Evolutionary conservation across 2,113 vertebrate species (phyloP).

Genomic region (cat (Felis catus)): DNA sequence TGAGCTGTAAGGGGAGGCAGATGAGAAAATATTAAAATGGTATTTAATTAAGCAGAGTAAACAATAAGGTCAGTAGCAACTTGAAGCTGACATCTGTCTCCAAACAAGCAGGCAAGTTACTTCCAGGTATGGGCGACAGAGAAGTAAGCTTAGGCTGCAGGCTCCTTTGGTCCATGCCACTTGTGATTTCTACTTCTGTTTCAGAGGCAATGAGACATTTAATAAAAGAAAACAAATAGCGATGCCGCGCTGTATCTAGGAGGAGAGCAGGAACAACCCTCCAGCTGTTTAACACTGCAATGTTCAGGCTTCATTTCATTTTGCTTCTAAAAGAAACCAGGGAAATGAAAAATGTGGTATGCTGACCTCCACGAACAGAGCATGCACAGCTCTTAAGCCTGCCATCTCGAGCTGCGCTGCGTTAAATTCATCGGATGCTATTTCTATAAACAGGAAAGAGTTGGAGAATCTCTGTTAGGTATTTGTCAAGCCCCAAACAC

Average conservation of each 20-base stretch:
- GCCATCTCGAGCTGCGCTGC: background rate
- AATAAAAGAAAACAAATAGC: constrained; percentile 44
- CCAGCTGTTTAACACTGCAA: constrained; percentile 11
- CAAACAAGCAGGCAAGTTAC: background rate
- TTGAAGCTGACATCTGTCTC: constrained; percentile 48
- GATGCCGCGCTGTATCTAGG: background rate
- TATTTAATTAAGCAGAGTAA: constrained; percentile 55
- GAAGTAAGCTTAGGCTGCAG: background rate
- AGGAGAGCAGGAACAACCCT: background rate
- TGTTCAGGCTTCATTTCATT: constrained; percentile 29
- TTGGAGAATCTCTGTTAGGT: background rate
- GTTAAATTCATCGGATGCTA: background rate
- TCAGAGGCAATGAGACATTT: constrained; percentile 8
- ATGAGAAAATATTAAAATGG: constrained; percentile 39
- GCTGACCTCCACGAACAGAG: background rate
- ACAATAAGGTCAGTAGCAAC: constrained; percentile 39
- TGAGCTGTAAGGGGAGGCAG: background rate
- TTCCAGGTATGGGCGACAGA: background rate
- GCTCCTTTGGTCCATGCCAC: background rate
- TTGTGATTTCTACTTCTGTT: background rate
- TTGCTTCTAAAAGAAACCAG: constrained; percentile 52
- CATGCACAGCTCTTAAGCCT: background rate
- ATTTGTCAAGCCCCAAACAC: background rate
- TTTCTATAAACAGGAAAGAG: background rate
- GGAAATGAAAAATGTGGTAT: constrained; percentile 8